A percentile compares a stretch with the other conserved stretches of the same genome.
phyloP scores from a whole-genome alignment of 2,113 vertebrate genomes.

The Falco punctatus region DNA sequence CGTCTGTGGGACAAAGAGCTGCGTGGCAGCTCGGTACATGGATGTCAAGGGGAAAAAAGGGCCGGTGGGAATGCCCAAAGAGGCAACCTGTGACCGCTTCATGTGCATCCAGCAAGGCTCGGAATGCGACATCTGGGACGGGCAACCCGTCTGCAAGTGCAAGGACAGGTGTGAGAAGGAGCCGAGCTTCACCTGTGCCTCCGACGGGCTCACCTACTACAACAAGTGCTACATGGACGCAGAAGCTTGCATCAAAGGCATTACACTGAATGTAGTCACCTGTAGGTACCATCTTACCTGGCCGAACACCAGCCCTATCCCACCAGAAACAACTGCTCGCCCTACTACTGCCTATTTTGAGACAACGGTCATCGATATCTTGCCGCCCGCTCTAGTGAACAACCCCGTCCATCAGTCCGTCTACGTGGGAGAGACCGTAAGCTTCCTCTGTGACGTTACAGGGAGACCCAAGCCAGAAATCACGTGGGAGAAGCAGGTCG shows the following conservation, averaged over 20 bases:
- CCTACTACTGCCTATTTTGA: slow-evolving; percentile 85
- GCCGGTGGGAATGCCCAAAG: slow-evolving; percentile 86
- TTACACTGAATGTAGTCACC: slow-evolving; percentile 86
- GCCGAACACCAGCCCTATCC: slow-evolving; percentile 89
- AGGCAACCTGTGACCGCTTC: slow-evolving; percentile 89
- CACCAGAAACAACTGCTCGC: slow-evolving; percentile 83
- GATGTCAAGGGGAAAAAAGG: slow-evolving; percentile 86
- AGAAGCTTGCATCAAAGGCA: slow-evolving; percentile 94
- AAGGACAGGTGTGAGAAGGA: slow-evolving; percentile 94
- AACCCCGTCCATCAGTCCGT: slow-evolving; percentile 82
- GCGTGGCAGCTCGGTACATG: slow-evolving; percentile 91
- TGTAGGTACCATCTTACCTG: slow-evolving; percentile 92
- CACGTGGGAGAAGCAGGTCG: slow-evolving; percentile 91
- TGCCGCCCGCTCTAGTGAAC: slow-evolving; percentile 78
- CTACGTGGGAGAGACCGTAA: slow-evolving; percentile 87
- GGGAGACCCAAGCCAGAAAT: slow-evolving; percentile 89
- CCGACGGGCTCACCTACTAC: slow-evolving; percentile 96
- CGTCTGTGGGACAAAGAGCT: slow-evolving; percentile 93
- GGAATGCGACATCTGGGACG: slow-evolving; percentile 94
- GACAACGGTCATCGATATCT: slow-evolving; percentile 79
- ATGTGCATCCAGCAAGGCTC: slow-evolving; percentile 96
- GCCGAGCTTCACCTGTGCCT: slow-evolving; percentile 96
- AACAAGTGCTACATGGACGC: slow-evolving; percentile 99
- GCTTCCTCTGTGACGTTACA: slow-evolving; percentile 88
- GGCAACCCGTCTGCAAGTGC: slow-evolving; percentile 94